Base-by-base conservation (phyloP, 2,888 invertebrate species). In the Halictus ligatus region DNA sequence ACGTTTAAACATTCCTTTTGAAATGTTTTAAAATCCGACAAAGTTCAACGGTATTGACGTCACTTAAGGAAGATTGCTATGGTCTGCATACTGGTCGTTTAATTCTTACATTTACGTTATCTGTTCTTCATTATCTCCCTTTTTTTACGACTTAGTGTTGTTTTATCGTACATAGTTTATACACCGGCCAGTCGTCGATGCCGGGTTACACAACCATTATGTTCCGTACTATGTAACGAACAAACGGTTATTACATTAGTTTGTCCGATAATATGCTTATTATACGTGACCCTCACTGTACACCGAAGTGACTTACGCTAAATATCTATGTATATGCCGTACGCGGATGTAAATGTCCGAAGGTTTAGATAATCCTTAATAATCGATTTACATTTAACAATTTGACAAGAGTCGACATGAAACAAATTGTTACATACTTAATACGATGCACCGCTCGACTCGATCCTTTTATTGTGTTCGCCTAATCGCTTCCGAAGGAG, bases 401-500 rank as follows among this genome's bases (percentile, higher is more conserved):
- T n/a, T 58, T 58, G 58, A 58, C 58, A 12, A n/a, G n/a, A 12
- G n/a, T 58, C n/a, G 58, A 58, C 58, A n/a, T 54, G n/a, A 58
- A n/a, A 58, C 58, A 58, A 58, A 58, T 58, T 58, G 58, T n/a
- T 58, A 58, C 58, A 58, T 58, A 58, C 12, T n/a, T 58, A n/a
- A 12, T 58, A 4, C 12, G 7, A 8, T 54, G 50, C 12, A 58
- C 58, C 58, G 4, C 58, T 58, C n/a, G n/a, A 58, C 58, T 58
- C n/a, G n/a, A n/a, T n/a, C 5, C 5, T 12, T 58, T 12, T 12
- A 1, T 58, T 12, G n/a, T 12, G 4, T n/a, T n/a, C 58, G 58
- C 58, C 10, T 58, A 58, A 58, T n/a, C 10, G 58, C 10, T n/a
- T 12, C 12, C 4, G n/a, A n/a, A 12, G 4, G 4, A 58, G n/a